Conservation (phyloP, 2,797 vertebrate genomes). For the Spheniscus humboldti region DNA sequence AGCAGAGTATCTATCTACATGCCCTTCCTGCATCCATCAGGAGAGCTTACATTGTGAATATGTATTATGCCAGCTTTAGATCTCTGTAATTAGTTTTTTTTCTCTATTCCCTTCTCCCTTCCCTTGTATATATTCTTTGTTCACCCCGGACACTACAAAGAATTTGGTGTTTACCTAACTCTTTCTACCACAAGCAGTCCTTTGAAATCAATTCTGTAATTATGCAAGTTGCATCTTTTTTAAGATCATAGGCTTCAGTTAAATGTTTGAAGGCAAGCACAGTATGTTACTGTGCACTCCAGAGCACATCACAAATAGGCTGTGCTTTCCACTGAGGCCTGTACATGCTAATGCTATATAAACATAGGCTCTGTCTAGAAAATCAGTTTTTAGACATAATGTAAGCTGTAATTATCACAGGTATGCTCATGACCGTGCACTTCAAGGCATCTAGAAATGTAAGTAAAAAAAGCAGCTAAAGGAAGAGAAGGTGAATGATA, state of each 20-base stretch:
- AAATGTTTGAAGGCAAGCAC: not conserved
- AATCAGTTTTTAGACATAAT: not conserved
- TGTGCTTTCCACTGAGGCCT: not conserved
- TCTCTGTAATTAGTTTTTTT: not conserved
- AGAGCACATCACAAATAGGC: not conserved
- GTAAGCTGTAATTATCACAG: not conserved
- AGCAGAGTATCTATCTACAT: not conserved
- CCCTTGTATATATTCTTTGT: not conserved
- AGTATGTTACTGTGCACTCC: not conserved
- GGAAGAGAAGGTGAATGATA: not conserved
- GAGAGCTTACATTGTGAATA: not conserved
- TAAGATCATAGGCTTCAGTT: not conserved
- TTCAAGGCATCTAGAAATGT: not conserved
- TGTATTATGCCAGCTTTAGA: not conserved
- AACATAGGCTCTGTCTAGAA: constrained; percentile 9
- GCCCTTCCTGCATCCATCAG: not conserved
- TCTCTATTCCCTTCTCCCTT: not conserved
- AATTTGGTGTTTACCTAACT: not conserved
- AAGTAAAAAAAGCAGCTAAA: not conserved
- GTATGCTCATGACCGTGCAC: not conserved
- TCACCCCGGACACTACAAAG: not conserved
- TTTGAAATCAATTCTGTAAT: constrained; percentile 11
- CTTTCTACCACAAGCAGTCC: not conserved
- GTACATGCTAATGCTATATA: not conserved
- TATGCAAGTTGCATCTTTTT: not conserved